These are phyloP conservation scores for Pandemis cinnamomeana DNA, from an alignment of 2,888 invertebrate genomes.

Conservation along the genomic window DNA sequence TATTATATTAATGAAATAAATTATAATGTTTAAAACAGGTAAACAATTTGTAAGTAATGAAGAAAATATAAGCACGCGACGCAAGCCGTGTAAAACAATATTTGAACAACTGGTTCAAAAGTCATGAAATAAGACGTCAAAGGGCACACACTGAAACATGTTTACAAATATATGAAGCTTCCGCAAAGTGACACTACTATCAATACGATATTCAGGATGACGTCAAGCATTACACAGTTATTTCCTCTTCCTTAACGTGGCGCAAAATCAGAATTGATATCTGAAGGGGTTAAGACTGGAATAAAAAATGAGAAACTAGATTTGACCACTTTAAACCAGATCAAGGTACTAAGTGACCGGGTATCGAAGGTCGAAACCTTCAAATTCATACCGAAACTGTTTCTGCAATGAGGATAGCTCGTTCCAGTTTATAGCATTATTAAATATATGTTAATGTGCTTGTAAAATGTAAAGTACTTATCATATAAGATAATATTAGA, in stretches of 20 bases:
- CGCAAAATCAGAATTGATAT: not conserved
- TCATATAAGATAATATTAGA: not conserved
- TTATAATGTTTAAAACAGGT: not conserved
- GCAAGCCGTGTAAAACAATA: constrained; percentile 34
- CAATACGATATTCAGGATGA: not conserved
- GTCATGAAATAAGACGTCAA: constrained; percentile 42
- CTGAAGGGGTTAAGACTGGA: constrained; percentile 3
- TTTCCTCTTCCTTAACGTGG: not conserved
- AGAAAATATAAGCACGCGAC: constrained; percentile 35
- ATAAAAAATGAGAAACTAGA: constrained; percentile 13
- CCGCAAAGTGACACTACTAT: not conserved
- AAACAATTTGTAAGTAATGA: constrained; percentile 50
- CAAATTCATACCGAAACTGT: constrained; percentile 16
- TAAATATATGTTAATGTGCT: constrained; percentile 1
- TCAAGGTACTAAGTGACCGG: constrained; percentile 36
- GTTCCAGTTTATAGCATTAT: constrained; percentile 6
- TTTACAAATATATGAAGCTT: constrained; percentile 4
- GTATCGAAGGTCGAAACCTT: constrained; percentile 26
- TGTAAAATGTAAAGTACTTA: not conserved
- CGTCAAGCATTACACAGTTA: not conserved
- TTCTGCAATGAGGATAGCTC: constrained; percentile 29
- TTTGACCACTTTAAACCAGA: constrained; percentile 23
- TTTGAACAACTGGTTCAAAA: constrained; percentile 44
- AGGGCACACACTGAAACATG: not conserved
- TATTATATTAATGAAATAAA: not conserved